Base-by-base conservation (phyloP, 1,140 invertebrate species). In the Battus philenor region DNA sequence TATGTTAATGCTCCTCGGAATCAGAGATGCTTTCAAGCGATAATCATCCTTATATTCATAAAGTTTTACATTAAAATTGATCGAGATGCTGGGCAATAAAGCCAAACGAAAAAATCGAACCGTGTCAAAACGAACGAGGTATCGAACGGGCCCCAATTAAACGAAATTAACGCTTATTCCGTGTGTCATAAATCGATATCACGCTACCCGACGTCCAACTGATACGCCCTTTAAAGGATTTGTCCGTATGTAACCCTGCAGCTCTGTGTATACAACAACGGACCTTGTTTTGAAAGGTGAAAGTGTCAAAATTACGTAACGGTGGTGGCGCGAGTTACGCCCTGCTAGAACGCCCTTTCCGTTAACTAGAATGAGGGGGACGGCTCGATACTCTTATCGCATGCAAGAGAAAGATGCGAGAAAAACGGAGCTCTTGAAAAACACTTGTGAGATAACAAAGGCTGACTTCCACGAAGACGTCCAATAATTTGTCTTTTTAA, bases 401-500 rank as follows among this genome's bases (percentile, higher is more conserved):
- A 38, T 47, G 73, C 24, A 51, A 44, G 68, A 78, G 61, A 31
- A 59, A 64, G 66, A 52, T 55, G 55, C 57, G 68, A 66, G 67
- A 79, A 64, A 73, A 79, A 75, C 68, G 78, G 64, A 80, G 66
- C 71, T 75, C 73, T 85, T 65, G 71, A 85, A 85, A 84, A 85
- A 85, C 81, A 83, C 81, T 85, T 83, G 77, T 81, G 75, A 77
- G 75, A 81, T 85, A 85, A 85, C 81, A 85, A 85, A 85, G 77
- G 74, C 65, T 71, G 58, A 68, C 64, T 85, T 85, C 81, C 75
- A 81, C 69, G 81, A 85, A 85, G 67, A 85, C 73, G 75, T 78
- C 63, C 75, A 78, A 85, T 85, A 85, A 85, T 83, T 85, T 85
- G 81, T 85, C 81, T 85, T 85, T 85, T 85, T 85, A 82, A 85